Conservation (phyloP, 2,113 vertebrate species). For the Pachypanchax playfairii region DNA sequence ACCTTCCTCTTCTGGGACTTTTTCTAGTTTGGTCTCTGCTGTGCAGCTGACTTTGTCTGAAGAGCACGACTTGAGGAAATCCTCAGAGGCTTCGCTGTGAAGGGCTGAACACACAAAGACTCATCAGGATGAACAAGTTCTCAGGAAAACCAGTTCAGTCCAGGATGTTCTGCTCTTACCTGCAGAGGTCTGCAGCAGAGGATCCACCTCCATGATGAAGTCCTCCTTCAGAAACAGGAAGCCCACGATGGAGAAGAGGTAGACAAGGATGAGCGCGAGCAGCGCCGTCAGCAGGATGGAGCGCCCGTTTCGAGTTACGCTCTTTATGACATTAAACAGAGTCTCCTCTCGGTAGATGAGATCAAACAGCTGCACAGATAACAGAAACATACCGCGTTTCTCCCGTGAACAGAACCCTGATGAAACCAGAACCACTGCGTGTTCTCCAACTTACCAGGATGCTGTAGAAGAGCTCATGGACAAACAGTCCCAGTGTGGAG, state of each 20-base stretch:
- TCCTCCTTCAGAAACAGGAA: constrained; percentile 96
- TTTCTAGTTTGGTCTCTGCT: constrained; percentile 19
- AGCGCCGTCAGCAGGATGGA: constrained; percentile 97
- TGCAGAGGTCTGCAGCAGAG: constrained; percentile 69
- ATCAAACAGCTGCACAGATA: constrained; percentile 88
- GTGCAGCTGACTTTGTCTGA: constrained; percentile 85
- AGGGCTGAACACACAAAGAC: constrained; percentile 28
- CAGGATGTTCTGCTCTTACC: constrained; percentile 26
- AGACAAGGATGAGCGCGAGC: constrained; percentile 96
- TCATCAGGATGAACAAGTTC: neutral
- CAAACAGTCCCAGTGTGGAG: constrained; percentile 92
- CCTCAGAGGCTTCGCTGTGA: constrained; percentile 66
- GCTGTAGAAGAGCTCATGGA: constrained; percentile 97
- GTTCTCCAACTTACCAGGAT: constrained; percentile 83
- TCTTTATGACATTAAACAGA: constrained; percentile 97
- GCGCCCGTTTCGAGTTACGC: constrained; percentile 95
- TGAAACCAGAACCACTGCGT: neutral
- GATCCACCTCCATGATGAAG: constrained; percentile 97
- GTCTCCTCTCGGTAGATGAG: constrained; percentile 98
- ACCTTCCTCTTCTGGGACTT: constrained; percentile 48
- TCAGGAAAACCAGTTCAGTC: neutral
- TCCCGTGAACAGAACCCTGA: neutral
- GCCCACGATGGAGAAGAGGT: constrained; percentile 98
- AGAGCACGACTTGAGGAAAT: constrained; percentile 83
- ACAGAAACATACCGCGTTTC: neutral